These are phyloP conservation scores for Amblyopsis rosae DNA, from an alignment of 2,113 vertebrate species.

Conservation along the genomic window DNA sequence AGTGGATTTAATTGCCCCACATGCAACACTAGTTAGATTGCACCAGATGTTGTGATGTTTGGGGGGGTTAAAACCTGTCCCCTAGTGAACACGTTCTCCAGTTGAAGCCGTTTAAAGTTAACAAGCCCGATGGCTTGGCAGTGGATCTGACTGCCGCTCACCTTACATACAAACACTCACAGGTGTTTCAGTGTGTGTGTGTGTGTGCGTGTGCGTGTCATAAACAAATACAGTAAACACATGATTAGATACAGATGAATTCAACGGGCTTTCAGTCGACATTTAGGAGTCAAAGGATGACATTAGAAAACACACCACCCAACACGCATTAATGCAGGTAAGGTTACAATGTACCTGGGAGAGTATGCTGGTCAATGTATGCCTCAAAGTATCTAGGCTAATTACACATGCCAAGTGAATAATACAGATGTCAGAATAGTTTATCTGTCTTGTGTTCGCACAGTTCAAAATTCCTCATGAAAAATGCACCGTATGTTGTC, in stretches of 20 bases:
- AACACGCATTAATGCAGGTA: too few relatives aligned
- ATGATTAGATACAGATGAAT: conserved; percentile 47
- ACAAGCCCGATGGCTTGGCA: conserved; percentile 67
- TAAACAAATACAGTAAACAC: conserved; percentile 60
- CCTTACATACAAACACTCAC: conserved; percentile 57
- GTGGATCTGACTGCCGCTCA: conserved; percentile 47
- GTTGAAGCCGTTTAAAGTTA: conserved; percentile 64
- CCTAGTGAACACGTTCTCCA: conserved; percentile 54
- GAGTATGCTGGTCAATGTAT: too few relatives aligned
- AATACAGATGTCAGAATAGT: too few relatives aligned
- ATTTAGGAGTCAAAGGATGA: not conserved
- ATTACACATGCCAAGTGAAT: too few relatives aligned
- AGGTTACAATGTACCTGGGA: too few relatives aligned
- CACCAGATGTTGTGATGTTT: conserved; percentile 55
- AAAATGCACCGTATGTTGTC: too few relatives aligned
- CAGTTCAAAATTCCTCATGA: too few relatives aligned
- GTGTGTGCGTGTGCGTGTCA: conserved; percentile 13
- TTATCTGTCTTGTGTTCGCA: too few relatives aligned
- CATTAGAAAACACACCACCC: too few relatives aligned
- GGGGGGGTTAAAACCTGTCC: conserved; percentile 12
- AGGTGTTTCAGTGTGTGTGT: conserved; percentile 48
- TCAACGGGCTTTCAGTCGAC: conserved; percentile 20
- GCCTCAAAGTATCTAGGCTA: too few relatives aligned
- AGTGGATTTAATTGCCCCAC: too few relatives aligned
- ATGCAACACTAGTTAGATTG: conserved; percentile 6